Base-by-base conservation (phyloP, 2,113 vertebrate species). In the Ia io region DNA sequence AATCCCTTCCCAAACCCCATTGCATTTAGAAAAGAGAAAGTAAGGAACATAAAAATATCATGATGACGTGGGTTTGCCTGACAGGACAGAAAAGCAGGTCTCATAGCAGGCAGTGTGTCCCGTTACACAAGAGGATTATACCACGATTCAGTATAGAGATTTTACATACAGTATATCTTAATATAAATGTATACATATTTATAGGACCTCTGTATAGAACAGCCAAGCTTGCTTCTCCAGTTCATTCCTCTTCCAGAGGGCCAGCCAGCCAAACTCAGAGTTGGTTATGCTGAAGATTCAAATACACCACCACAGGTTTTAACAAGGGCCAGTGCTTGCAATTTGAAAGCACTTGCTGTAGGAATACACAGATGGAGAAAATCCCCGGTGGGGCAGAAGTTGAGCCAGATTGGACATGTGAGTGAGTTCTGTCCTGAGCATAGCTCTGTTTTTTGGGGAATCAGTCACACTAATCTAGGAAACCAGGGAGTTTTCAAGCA, bases 191-290 rank as follows among this genome's bases (percentile, higher is more conserved):
- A 97, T 98, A 98, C 98, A 97, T 98, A 98, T 98, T 98, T 98
- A 98, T 98, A 98, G 97, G 95, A 98, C 96, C 92, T 97, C 97
- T 14, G 14, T 77, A 98, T 98, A 99, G 98, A 99, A 99, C 69
- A 99, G 99, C 97, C 99, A 98, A 37, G 99, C 99, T 96, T 99
- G 99, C 98, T 99, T 99, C 98, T 99, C 99, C 91, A 99, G 98
- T 97, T 99, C 99, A 2, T 99, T 99, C 96, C 99, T 99, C 98
- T 99, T 99, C 99, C 99, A 99, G 97, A 99, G 98, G 92, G 99
- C 99, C 97, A 99, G 98, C 71, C 99, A 99, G 98, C 99, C 99
- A 37, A 99, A 99, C 88, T 99, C 99, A 0, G 99, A 99, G 76
- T 99, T 98, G 90, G 99, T 99, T 99, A 99, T 99, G 67, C 99